These are phyloP conservation scores for Drosophila miranda DNA, from an alignment of 1,140 invertebrate species.

Conservation along the genomic window DNA sequence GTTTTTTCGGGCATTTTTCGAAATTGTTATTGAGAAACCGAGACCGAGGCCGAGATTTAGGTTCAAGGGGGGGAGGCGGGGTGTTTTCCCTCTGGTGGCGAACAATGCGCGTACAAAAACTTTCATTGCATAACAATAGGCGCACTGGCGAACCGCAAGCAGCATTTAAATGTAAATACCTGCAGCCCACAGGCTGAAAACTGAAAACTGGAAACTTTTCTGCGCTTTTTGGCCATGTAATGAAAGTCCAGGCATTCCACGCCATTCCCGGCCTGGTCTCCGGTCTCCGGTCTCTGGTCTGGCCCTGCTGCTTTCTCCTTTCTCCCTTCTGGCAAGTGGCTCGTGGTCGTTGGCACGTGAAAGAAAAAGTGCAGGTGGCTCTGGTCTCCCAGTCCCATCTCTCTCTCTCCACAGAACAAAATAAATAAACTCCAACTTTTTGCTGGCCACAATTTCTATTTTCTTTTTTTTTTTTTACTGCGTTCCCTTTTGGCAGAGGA, in stretches of 20 bases:
- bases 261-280: background rate
- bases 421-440: slow-evolving; percentile 77
- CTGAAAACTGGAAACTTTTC: slow-evolving; percentile 51
- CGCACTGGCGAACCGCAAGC: slow-evolving; percentile 71
- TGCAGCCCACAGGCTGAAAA: slow-evolving; percentile 52
- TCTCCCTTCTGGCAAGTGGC: slow-evolving; percentile 35
- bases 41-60: background rate
- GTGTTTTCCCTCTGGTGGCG: slow-evolving; percentile 7
- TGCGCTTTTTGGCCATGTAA: slow-evolving; percentile 61
- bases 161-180: slow-evolving; percentile 79
- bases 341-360: slow-evolving; percentile 64
- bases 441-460: slow-evolving; percentile 55
- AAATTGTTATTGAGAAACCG: slow-evolving; percentile 14
- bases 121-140: slow-evolving; percentile 80
- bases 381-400: slow-evolving; percentile 30
- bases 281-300: background rate
- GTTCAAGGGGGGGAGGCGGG: slow-evolving; percentile 1
- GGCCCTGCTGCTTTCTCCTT: background rate
- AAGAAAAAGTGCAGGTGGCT: slow-evolving; percentile 78
- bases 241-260: slow-evolving; percentile 58
- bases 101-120: slow-evolving; percentile 59
- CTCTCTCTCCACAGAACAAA: slow-evolving; percentile 32
- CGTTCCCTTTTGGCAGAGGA: slow-evolving; percentile 30
- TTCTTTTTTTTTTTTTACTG: slow-evolving; percentile 1
- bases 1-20: background rate